phyloP scores from a whole-genome alignment of 2,888 invertebrate genomes.

The Ophion ventricosus region DNA sequence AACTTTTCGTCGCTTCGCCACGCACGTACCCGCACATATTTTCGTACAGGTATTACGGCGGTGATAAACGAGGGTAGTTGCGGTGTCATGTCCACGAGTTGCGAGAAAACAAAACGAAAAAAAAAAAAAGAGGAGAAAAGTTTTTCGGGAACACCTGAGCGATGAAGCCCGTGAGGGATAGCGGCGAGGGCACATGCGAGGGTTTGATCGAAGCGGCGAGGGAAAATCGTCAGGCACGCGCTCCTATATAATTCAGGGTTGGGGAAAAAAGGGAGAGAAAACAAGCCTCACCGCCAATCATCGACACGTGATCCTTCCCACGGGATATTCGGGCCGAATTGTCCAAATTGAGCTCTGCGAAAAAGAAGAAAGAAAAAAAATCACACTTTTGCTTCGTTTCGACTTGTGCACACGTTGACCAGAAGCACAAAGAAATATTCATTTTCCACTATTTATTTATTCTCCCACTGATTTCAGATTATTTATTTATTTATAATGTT shows the following conservation, averaged over 20 bases:
- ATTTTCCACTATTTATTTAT: slow-evolving; percentile 29
- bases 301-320: slow-evolving; percentile 85
- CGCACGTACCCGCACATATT: slow-evolving; percentile 11
- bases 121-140: no score
- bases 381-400: slow-evolving; percentile 43
- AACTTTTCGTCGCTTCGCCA: not conserved
- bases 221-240: slow-evolving; percentile 44
- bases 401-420: not conserved
- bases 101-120: slow-evolving; percentile 48
- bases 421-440: slow-evolving; percentile 14
- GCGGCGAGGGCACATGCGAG: not conserved
- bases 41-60: slow-evolving; percentile 5
- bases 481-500: not conserved
- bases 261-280: slow-evolving; percentile 35
- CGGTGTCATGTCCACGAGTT: slow-evolving; percentile 23
- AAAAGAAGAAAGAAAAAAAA: slow-evolving; percentile 65
- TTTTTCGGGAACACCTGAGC: slow-evolving; percentile 48
- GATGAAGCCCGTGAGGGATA: slow-evolving; percentile 30
- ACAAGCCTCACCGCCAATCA: slow-evolving; percentile 84
- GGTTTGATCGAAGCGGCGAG: not conserved
- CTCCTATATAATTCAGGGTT: slow-evolving; percentile 54
- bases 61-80: slow-evolving; percentile 29
- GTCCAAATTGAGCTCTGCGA: slow-evolving; percentile 85
- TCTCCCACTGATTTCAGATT: slow-evolving; percentile 2
- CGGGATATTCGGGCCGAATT: slow-evolving; percentile 84